phyloP scores from a whole-genome alignment of 2,888 invertebrate species.

The Ormyrus nitidulus region DNA sequence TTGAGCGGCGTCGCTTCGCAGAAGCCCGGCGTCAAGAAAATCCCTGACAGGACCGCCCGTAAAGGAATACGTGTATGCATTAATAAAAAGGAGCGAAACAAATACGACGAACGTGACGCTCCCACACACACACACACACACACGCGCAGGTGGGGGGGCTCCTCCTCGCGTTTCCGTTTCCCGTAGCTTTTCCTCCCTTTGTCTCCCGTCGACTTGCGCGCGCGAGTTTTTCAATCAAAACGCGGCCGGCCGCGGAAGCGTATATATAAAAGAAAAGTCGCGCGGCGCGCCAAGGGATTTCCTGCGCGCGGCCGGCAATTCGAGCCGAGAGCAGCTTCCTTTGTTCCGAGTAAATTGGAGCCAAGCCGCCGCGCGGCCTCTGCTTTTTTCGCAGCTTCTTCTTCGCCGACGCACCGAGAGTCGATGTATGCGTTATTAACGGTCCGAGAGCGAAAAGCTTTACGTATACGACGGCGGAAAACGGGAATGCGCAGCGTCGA shows the following conservation, averaged over 20 bases:
- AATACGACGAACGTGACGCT: conserved; percentile 16
- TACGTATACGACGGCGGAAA: too few species aligned
- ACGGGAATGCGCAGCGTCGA: too few species aligned
- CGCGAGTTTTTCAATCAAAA: background rate
- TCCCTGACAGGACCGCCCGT: background rate
- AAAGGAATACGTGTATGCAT: conserved; percentile 27
- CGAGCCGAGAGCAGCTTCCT: background rate
- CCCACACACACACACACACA: background rate
- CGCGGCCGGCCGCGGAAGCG: background rate
- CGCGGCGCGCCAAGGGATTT: background rate
- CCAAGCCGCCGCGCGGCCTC: too few species aligned
- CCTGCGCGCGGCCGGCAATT: background rate
- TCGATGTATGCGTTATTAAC: too few species aligned
- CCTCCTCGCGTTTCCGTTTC: background rate
- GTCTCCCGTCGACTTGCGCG: too few species aligned
- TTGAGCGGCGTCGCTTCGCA: too few species aligned
- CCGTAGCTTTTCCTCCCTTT: background rate
- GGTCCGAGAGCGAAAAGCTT: too few species aligned
- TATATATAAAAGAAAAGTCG: too few species aligned
- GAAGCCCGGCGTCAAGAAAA: too few species aligned
- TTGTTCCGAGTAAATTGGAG: too few species aligned
- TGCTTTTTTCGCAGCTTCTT: too few species aligned
- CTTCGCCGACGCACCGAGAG: too few species aligned
- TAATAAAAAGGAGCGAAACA: conserved; percentile 41
- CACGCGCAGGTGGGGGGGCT: background rate